A percentile compares a stretch with the other conserved stretches of the same genome.
Evolutionary conservation across 2,797 vertebrate species (phyloP).

Genomic region (Molossus molossus): DNA sequence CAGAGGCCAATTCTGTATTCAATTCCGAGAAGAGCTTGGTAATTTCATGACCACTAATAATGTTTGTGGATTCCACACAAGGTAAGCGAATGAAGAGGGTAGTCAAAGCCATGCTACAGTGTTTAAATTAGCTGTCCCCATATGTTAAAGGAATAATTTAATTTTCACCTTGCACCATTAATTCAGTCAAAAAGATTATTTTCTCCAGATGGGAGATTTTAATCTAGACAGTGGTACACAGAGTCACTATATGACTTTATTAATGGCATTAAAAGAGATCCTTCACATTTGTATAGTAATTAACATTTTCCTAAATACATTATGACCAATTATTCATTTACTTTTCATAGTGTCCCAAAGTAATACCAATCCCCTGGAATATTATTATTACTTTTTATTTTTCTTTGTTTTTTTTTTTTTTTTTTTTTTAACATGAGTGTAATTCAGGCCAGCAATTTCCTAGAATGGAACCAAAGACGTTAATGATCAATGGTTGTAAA

Average conservation of each 20-base stretch:
- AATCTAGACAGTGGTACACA: background rate
- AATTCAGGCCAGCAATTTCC: background rate
- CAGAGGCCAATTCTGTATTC: background rate
- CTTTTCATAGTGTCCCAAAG: background rate
- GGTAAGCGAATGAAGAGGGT: constrained; percentile 64
- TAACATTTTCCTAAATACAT: constrained; percentile 32
- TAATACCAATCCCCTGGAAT: background rate
- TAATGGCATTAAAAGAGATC: constrained; percentile 7
- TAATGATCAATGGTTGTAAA: background rate
- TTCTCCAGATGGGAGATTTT: background rate
- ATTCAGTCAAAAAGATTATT: constrained; percentile 45
- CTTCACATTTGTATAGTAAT: constrained; percentile 22
- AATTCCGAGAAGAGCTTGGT: constrained; percentile 55
- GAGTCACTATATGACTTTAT: background rate
- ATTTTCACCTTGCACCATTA: constrained; percentile 61
- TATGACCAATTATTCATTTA: constrained; percentile 10
- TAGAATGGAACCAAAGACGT: background rate
- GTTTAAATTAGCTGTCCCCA: constrained; percentile 52
- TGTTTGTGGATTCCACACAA: constrained; percentile 66
- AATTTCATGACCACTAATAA: constrained; percentile 66
- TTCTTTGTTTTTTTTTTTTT: background rate
- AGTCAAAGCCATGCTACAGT: constrained; percentile 62
- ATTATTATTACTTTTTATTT: background rate
- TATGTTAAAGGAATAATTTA: constrained; percentile 70
- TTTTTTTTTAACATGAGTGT: background rate